phyloP scores from a whole-genome alignment of 37 sponge, comb jelly and placozoan species.

The Haliclona indistincta region DNA sequence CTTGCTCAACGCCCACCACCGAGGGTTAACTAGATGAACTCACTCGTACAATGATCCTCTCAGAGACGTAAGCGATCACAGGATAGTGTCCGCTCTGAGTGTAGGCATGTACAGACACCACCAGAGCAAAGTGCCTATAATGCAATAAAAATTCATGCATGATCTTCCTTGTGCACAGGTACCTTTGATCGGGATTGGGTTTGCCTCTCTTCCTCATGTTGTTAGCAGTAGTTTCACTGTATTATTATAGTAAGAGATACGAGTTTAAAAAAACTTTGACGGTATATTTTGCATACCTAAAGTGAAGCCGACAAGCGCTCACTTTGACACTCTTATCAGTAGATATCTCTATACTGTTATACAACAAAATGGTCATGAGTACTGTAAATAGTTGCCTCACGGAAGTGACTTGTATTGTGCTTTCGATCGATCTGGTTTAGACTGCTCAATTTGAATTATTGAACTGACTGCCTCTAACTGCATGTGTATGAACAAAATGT shows the following conservation, averaged over 20 bases:
- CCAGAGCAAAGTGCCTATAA: slow-evolving; percentile 84
- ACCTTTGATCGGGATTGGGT: slow-evolving; percentile 96
- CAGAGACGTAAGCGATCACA: slow-evolving; percentile 76
- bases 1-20: too few species aligned
- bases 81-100: slow-evolving; percentile 46
- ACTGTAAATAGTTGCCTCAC: too few species aligned
- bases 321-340: slow-evolving; percentile 42
- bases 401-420: too few species aligned
- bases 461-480: slow-evolving; percentile 73
- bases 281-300: slow-evolving; percentile 47
- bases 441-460: too few species aligned
- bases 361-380: not conserved
- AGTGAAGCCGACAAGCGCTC: slow-evolving; percentile 85
- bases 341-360: too few species aligned
- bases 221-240: slow-evolving; percentile 92
- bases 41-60: slow-evolving; percentile 93
- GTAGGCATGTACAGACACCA: slow-evolving; percentile 75
- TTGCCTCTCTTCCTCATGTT: slow-evolving; percentile 98
- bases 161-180: too few species aligned
- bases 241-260: not conserved
- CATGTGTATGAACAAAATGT: not conserved
- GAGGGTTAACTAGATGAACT: too few species aligned
- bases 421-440: too few species aligned
- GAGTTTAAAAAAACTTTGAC: not conserved
- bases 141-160: not conserved